These are phyloP conservation scores for Antrozous pallidus DNA, from an alignment of 2,797 vertebrate genomes.

Conservation along the genomic window DNA sequence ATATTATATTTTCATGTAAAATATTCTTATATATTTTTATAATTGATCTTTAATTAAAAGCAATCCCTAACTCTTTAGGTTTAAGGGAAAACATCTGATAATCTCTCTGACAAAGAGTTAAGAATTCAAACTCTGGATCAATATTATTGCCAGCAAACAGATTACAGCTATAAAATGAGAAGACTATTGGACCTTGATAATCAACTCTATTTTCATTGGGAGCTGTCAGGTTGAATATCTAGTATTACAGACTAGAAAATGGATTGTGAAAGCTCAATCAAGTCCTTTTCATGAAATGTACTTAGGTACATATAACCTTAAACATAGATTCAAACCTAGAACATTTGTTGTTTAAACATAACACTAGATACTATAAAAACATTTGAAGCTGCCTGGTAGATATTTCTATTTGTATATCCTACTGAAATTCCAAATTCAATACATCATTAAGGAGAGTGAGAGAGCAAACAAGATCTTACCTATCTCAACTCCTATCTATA, in stretches of 20 bases:
- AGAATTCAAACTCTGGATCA: slow-evolving; percentile 3
- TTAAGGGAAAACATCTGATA: neutral
- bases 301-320: neutral
- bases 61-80: neutral
- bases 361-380: neutral
- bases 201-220: neutral
- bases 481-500: neutral
- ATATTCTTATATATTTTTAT: neutral
- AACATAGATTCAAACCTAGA: neutral
- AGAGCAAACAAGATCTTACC: neutral
- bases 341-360: neutral
- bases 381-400: neutral
- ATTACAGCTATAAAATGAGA: neutral
- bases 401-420: neutral
- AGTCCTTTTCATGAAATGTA: slow-evolving; percentile 5
- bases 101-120: neutral
- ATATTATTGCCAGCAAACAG: neutral
- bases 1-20: neutral
- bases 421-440: neutral
- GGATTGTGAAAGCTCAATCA: neutral
- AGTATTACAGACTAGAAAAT: neutral
- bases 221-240: neutral
- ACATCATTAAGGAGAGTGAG: neutral
- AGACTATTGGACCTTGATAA: neutral
- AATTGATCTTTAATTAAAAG: slow-evolving; percentile 23